Evolutionary conservation across 2,888 invertebrate genomes (phyloP), one percentile per base, ranked within the genome.

Genomic region (Lithosia quadra): DNA sequence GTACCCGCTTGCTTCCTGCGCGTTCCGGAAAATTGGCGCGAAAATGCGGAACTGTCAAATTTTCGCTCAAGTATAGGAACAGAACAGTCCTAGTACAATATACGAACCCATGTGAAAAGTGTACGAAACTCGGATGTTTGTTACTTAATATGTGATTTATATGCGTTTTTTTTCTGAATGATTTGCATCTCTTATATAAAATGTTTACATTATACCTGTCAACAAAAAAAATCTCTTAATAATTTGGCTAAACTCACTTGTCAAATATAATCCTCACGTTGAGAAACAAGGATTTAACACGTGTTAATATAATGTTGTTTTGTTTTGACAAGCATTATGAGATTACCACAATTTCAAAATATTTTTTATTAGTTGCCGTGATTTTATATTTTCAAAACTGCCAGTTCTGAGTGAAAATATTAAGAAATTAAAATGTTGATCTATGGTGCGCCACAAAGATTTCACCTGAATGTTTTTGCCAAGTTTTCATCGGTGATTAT

Each of bases 1-100:
- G 80, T 74, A 77, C 84, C 84, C 82, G 85, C 79, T 79, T 83
- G 84, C 84, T 89, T 88, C 83, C 87, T 87, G 87, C 90, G 88
- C 82, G 84, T 82, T 85, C 84, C 89, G 92, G 92, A 90, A 93
- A 94, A 93, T 92, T 93, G 90, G 91, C 94, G 94, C 94, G 92
- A 94, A 94, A 94, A 94, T 94, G 93, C 87, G 86, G 88, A 91
- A 88, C 86, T 88, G 90, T 89, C 91, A 90, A 86, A 82, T 86
- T 85, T 85, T 77, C 77, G 67, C 81, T 80, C 70, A 64, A 62
- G 73, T 33, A 68, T 69, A 76, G 69, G 76, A 75, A 72, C 74
- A 74, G 64, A 73, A 82, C 67, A 74, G 75, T 75, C 69, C 57
- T 74, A 10, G 15, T 68, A 72, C 75, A 73, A 74, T 74, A 74